These are phyloP conservation scores for Conistra vaccinii DNA, from an alignment of 2,888 invertebrate genomes.

Conservation along the genomic window DNA sequence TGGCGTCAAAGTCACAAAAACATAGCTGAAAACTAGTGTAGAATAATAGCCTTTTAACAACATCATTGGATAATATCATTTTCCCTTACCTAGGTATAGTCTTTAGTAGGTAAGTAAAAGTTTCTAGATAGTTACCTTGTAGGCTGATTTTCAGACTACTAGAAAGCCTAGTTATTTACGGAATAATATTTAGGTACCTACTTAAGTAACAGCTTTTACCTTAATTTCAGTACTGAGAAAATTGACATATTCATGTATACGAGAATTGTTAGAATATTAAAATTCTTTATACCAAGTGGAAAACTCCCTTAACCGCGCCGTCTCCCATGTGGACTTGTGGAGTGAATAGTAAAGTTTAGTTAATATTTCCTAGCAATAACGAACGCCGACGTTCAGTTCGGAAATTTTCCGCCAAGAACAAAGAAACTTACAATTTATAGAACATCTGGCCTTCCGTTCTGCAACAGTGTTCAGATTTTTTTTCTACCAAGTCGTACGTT, in stretches of 20 bases:
- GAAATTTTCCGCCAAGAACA: conserved; percentile 62
- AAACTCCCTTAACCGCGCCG: conserved; percentile 17
- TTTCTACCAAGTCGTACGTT: conserved; percentile 51
- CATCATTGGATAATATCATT: neutral
- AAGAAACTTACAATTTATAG: conserved; percentile 67
- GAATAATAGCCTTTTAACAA: neutral
- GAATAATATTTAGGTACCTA: conserved; percentile 1
- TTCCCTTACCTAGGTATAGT: neutral
- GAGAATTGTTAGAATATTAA: conserved; percentile 8
- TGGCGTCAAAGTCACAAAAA: conserved; percentile 9
- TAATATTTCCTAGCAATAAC: conserved; percentile 67
- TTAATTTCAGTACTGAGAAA: neutral
- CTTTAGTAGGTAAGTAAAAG: neutral
- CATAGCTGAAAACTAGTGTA: neutral
- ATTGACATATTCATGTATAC: conserved; percentile 1
- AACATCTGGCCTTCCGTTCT: conserved; percentile 61
- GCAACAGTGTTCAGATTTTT: conserved; percentile 50
- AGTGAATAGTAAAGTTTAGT: conserved; percentile 64
- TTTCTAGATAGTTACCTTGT: neutral
- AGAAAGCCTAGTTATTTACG: neutral
- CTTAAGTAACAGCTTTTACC: neutral
- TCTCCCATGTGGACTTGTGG: conserved; percentile 51
- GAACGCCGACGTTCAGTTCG: conserved; percentile 60
- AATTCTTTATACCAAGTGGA: conserved; percentile 23
- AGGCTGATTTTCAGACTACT: neutral